These are phyloP conservation scores for Homalodisca vitripennis DNA, from an alignment of 1,140 invertebrate genomes.

Conservation along the genomic window DNA sequence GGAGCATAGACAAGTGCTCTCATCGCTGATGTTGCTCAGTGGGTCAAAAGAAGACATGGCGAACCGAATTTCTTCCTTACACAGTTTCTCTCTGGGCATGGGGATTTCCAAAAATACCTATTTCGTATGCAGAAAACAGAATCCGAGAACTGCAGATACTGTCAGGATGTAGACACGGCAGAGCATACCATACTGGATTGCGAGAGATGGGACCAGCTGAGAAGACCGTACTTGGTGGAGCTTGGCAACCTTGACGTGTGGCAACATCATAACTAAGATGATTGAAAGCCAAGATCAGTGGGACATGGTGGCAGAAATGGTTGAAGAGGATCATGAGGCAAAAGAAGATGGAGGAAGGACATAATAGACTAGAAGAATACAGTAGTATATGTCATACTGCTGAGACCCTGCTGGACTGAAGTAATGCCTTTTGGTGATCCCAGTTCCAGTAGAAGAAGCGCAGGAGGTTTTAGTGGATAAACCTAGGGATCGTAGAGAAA, in stretches of 20 bases:
- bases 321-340: background rate
- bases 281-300: background rate
- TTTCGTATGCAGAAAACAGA: constrained; percentile 38
- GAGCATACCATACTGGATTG: constrained; percentile 43
- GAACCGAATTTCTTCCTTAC: constrained; percentile 39
- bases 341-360: background rate
- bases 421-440: no score
- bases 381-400: no score
- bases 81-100: constrained; percentile 45
- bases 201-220: constrained; percentile 32
- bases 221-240: background rate
- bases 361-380: no score
- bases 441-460: no score
- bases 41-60: constrained; percentile 35
- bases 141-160: constrained; percentile 33
- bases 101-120: constrained; percentile 44
- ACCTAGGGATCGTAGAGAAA: background rate
- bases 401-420: no score
- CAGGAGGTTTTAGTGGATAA: no score
- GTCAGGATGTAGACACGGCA: constrained; percentile 35
- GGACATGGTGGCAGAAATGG: background rate
- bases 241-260: background rate
- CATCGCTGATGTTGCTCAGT: constrained; percentile 33
- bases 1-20: constrained; percentile 37
- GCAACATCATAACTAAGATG: background rate